These are phyloP conservation scores for Amitus sp. DNA, from an alignment of 2,888 invertebrate genomes.

Conservation along the genomic window DNA sequence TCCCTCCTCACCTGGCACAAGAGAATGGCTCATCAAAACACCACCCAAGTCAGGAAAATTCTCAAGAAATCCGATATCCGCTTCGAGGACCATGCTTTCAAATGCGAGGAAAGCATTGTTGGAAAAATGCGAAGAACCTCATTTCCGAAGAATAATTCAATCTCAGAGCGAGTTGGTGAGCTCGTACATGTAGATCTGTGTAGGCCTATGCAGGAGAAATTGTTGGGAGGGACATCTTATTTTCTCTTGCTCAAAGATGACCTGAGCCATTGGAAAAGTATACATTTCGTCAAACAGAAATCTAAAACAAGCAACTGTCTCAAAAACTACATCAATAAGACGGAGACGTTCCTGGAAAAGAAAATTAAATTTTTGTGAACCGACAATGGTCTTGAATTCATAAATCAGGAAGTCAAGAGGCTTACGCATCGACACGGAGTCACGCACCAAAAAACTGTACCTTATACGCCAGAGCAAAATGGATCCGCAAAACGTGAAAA, in stretches of 20 bases:
- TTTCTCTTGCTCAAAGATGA: constrained; percentile 30
- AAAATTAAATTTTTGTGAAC: constrained; percentile 12
- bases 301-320: constrained; percentile 12
- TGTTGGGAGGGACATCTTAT: constrained; percentile 18
- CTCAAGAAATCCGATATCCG: constrained; percentile 16
- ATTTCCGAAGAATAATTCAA: constrained; percentile 20
- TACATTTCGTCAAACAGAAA: constrained; percentile 24
- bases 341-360: constrained; percentile 15
- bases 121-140: constrained; percentile 19
- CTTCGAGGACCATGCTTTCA: background rate
- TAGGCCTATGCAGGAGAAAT: constrained; percentile 28
- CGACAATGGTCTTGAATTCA: constrained; percentile 34
- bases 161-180: constrained; percentile 22
- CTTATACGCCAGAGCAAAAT: constrained; percentile 33
- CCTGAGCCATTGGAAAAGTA: constrained; percentile 14
- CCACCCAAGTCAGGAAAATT: constrained; percentile 20
- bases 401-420: constrained; percentile 17
- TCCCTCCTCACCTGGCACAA: constrained; percentile 24
- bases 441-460: constrained; percentile 23
- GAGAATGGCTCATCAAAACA: constrained; percentile 30
- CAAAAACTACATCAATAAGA: constrained; percentile 17
- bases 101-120: constrained; percentile 6
- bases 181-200: constrained; percentile 38
- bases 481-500: constrained; percentile 30
- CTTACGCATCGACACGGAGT: constrained; percentile 18